Base-by-base conservation (phyloP, 2,888 invertebrate genomes). In the Heliconius sara region DNA sequence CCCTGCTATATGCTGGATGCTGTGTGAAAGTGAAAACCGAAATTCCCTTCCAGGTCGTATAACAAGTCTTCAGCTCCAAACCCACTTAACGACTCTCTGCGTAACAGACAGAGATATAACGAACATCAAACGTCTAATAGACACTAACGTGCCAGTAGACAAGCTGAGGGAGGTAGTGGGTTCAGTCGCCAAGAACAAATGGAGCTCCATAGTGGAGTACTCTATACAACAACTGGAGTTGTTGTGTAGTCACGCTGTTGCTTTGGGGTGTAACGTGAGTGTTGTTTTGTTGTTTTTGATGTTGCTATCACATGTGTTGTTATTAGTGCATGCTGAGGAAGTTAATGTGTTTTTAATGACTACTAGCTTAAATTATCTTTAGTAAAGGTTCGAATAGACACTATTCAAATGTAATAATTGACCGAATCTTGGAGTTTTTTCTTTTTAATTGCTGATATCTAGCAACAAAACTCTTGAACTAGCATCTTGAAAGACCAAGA, bases 161-260 rank as follows among this genome's bases (percentile, higher is more conserved):
- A 97, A 97, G 87, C 93, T 97, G 25, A 90, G 95, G 0, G 96
- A 96, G 80, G 90, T 96, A 2, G 95, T 98, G 19, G 95, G 96
- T 4, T 96, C 98, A 65, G 96, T 97, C 5, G 97, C 96, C 83
- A 96, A 97, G 60, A 96, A 97, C 2, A 97, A 97, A 86, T 97
- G 97, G 77, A 96, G 96, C 10, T 94, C 95, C 2, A 87, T 96
- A 22, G 97, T 97, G 0, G 96, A 96, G 78, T 96, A 96, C 81
- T 98, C 97, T 0, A 89, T 98, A 0, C 93, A 96, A 65, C 98
- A 98, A 83, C 91, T 99, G 80, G 97, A 98, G 86, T 95, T 95
- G 0, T 96, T 98, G 4, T 96, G 97, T 34, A 95, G 96, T 43
- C 95, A 97, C 87, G 96, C 97, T 1, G 96, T 96, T 86, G 96